These are phyloP conservation scores for Syritta pipiens DNA, from an alignment of 2,888 invertebrate genomes.

Conservation along the genomic window DNA sequence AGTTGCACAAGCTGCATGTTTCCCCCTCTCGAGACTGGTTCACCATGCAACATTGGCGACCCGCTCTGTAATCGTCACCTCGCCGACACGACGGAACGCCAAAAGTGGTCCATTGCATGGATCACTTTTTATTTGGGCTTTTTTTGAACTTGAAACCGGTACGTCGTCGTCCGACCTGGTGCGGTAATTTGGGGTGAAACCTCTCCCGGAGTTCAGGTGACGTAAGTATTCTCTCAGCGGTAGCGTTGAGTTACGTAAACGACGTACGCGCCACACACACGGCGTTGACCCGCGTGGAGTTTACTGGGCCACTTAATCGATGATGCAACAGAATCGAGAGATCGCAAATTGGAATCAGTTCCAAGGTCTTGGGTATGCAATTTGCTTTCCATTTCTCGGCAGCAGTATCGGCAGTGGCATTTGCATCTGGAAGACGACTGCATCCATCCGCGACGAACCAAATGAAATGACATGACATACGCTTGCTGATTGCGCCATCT, in stretches of 20 bases:
- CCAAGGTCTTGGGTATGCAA: constrained; percentile 60
- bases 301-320: constrained; percentile 35
- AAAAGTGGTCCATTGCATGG: not conserved
- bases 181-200: constrained; percentile 28
- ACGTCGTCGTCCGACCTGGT: not conserved
- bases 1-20: constrained; percentile 17
- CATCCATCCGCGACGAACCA: constrained; percentile 27
- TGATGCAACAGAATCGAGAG: constrained; percentile 49
- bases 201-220: constrained; percentile 35
- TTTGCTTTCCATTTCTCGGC: constrained; percentile 36
- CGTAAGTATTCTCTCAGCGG: constrained; percentile 24
- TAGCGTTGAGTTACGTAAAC: constrained; percentile 8
- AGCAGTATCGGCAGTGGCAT: not conserved
- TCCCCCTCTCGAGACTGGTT: constrained; percentile 11
- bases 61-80: not conserved
- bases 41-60: not conserved
- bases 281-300: constrained; percentile 48
- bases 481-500: constrained; percentile 16
- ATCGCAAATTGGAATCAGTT: constrained; percentile 42
- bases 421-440: constrained; percentile 19
- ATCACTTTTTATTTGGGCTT: too few relatives aligned
- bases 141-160: constrained; percentile 51
- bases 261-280: constrained; percentile 11
- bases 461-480: constrained; percentile 2
- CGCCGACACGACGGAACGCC: not conserved